Percentiles rank a stretch among this genome's conserved stretches.
Conservation (phyloP, 2,113 vertebrate species). For the Callospermophilus lateralis region DNA sequence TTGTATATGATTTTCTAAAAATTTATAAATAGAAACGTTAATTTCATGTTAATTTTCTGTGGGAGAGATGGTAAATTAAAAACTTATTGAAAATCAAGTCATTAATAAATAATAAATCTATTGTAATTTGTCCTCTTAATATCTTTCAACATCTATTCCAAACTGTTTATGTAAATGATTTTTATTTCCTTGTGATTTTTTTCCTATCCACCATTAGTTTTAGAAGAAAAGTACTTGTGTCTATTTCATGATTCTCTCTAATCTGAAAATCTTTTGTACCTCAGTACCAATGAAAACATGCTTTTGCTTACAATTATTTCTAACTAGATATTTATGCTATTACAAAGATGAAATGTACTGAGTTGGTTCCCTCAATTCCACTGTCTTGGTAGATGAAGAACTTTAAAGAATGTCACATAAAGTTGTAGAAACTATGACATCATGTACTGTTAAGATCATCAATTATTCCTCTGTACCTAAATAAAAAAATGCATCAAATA, state of each 20-base stretch:
- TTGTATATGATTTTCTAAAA: constrained; percentile 55
- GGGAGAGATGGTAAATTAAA: background rate
- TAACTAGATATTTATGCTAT: background rate
- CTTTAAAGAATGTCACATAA: constrained; percentile 51
- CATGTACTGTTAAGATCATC: background rate
- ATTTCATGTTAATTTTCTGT: background rate
- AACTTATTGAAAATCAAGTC: background rate
- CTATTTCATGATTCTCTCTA: constrained; percentile 9
- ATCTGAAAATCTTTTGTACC: background rate
- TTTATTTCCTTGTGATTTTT: constrained; percentile 11
- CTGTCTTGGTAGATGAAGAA: constrained; percentile 22
- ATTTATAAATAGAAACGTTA: background rate
- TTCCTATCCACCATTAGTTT: background rate
- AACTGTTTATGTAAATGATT: background rate
- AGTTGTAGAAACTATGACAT: constrained; percentile 59
- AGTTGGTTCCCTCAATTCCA: background rate
- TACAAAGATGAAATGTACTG: background rate
- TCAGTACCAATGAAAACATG: background rate
- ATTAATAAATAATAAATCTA: background rate
- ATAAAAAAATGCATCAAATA: constrained; percentile 32
- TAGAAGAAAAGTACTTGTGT: constrained; percentile 11
- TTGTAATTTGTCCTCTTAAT: background rate
- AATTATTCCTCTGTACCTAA: constrained; percentile 28
- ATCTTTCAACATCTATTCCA: background rate
- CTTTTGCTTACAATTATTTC: background rate